These are phyloP conservation scores for Nephrotoma flavescens DNA, from an alignment of 2,888 invertebrate species.

Conservation along the genomic window DNA sequence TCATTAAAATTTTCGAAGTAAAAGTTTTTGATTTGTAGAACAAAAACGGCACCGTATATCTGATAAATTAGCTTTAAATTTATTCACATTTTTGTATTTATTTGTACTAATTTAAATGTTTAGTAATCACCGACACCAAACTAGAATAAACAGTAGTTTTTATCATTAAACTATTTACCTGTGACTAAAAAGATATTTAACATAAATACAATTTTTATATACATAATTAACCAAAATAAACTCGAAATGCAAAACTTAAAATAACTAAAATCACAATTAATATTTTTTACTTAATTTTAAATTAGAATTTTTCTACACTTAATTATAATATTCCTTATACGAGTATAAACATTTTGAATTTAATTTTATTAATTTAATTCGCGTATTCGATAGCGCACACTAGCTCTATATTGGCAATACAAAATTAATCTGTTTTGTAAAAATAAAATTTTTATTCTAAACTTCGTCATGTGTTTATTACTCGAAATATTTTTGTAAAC, in stretches of 20 bases:
- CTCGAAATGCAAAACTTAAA: neutral
- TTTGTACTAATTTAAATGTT: too few relatives aligned
- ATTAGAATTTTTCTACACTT: neutral
- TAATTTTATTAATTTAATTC: neutral
- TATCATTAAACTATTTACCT: neutral
- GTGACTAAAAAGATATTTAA: neutral
- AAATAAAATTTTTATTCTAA: neutral
- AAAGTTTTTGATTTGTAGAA: neutral
- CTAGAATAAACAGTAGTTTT: neutral
- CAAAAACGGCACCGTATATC: too few relatives aligned
- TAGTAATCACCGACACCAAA: too few relatives aligned
- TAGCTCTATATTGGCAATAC: neutral
- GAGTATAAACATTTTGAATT: neutral
- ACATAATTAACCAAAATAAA: neutral
- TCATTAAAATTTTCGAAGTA: neutral
- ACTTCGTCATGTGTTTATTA: neutral
- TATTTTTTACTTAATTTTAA: neutral
- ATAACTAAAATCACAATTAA: neutral
- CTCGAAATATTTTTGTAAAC: neutral
- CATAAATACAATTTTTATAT: neutral
- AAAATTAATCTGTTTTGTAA: neutral
- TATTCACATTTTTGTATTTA: too few relatives aligned
- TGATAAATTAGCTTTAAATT: too few relatives aligned
- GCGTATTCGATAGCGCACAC: neutral
- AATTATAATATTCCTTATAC: neutral